These are phyloP conservation scores for Epinephelus malabaricus DNA, from an alignment of 2,797 vertebrate genomes.

Conservation along the genomic window DNA sequence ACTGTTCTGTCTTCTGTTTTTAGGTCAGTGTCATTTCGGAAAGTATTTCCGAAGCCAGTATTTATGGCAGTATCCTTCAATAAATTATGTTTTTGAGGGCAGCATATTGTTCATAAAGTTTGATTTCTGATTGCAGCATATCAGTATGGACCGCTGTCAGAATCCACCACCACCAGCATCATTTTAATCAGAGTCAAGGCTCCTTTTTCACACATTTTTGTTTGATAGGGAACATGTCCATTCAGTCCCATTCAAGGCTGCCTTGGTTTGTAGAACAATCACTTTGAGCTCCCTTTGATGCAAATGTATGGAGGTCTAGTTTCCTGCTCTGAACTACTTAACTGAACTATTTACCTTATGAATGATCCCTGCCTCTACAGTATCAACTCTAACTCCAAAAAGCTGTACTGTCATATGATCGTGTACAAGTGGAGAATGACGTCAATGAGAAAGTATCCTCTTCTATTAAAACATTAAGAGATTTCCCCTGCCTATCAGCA, in stretches of 20 bases:
- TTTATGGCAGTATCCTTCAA: background rate
- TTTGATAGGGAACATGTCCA: background rate
- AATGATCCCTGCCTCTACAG: background rate
- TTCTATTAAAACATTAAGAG: background rate
- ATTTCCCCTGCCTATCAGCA: conserved; percentile 11
- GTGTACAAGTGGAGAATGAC: conserved; percentile 17
- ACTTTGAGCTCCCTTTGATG: conserved; percentile 12
- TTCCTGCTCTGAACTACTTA: background rate
- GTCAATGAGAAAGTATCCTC: conserved; percentile 31
- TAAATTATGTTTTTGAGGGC: background rate
- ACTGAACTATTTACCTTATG: background rate
- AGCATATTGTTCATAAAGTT: background rate
- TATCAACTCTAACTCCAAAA: background rate
- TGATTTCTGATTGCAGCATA: conserved; percentile 8
- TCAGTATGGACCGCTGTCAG: background rate
- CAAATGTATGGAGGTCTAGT: background rate
- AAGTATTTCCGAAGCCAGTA: background rate
- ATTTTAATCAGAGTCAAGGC: conserved; percentile 36
- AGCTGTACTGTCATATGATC: conserved; percentile 9
- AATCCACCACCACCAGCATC: background rate
- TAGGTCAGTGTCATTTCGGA: background rate
- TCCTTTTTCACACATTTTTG: conserved; percentile 32
- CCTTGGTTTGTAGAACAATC: conserved; percentile 1
- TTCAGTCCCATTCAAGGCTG: conserved; percentile 9
- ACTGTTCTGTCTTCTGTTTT: background rate